These are phyloP conservation scores for Protobothrops flavoviridis DNA, from an alignment of 2,113 vertebrate genomes.

Conservation along the genomic window DNA sequence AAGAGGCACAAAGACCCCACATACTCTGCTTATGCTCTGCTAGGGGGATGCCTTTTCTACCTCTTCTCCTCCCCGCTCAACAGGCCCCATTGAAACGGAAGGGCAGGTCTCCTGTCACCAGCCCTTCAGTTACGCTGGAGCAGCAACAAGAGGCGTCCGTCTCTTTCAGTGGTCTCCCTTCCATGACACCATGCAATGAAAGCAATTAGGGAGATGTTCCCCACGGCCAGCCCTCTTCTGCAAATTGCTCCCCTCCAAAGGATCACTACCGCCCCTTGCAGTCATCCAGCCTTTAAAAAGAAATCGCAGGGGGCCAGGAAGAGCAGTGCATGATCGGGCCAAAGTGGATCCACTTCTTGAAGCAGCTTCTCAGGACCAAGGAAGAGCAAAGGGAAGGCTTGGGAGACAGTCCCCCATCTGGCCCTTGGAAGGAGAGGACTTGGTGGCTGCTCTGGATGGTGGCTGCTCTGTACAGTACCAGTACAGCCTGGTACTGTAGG, in stretches of 20 bases:
- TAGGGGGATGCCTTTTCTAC: too few species aligned
- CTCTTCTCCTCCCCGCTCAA: not conserved
- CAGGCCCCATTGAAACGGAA: not conserved
- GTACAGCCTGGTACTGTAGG: too few species aligned
- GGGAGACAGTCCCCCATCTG: not conserved
- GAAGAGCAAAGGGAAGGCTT: not conserved
- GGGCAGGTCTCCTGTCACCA: constrained; percentile 51
- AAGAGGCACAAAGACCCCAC: too few species aligned
- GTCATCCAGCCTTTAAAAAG: not conserved
- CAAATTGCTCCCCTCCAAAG: constrained; percentile 23
- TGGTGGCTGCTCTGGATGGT: too few species aligned
- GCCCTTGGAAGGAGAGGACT: too few species aligned
- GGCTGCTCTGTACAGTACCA: too few species aligned
- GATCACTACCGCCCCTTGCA: accelerated
- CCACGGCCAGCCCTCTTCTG: not conserved
- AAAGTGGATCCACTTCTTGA: too few species aligned
- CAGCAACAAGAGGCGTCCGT: constrained; percentile 56
- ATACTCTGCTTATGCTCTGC: too few species aligned
- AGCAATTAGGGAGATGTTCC: constrained; percentile 37
- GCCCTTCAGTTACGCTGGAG: constrained; percentile 58
- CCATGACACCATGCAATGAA: constrained; percentile 23
- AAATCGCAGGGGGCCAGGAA: too few species aligned
- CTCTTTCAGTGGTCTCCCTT: constrained; percentile 48
- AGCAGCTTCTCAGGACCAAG: too few species aligned
- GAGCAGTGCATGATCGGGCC: too few species aligned